Conservation (phyloP, 2,113 vertebrate species). For the Gasterosteus aculeatus region DNA sequence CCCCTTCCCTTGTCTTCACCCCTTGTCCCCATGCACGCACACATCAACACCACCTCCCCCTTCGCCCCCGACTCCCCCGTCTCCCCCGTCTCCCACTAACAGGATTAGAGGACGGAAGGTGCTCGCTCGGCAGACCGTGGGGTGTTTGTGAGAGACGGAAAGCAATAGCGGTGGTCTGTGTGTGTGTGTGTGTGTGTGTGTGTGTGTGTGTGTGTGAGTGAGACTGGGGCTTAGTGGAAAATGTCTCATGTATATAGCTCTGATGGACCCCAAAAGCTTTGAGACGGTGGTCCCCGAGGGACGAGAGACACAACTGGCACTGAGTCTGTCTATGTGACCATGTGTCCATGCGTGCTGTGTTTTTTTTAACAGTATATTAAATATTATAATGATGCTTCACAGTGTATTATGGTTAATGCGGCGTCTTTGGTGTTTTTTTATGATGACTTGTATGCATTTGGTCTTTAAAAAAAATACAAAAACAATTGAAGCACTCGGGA, state of each 20-base stretch:
- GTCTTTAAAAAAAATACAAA: too few relatives aligned
- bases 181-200: conserved; percentile 21
- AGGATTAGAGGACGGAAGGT: conserved; percentile 80
- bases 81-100: conserved; percentile 73
- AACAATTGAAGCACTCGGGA: too few relatives aligned
- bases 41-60: conserved; percentile 8
- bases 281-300: conserved; percentile 49
- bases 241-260: conserved; percentile 38
- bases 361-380: neutral
- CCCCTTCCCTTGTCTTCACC: conserved; percentile 27
- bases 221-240: conserved; percentile 29
- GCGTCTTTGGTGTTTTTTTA: neutral
- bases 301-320: conserved; percentile 48
- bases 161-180: conserved; percentile 43
- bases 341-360: conserved; percentile 44
- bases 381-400: neutral
- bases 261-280: conserved; percentile 54
- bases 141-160: conserved; percentile 34
- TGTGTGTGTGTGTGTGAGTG: neutral
- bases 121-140: conserved; percentile 69
- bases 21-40: neutral
- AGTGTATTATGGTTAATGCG: neutral
- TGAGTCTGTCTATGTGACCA: conserved; percentile 46
- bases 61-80: conserved; percentile 39
- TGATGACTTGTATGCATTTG: too few relatives aligned